A percentile compares a stretch with the other conserved stretches of the same genome.
phyloP scores from a whole-genome alignment of 2,113 vertebrate species.

The Rhombomys opimus region DNA sequence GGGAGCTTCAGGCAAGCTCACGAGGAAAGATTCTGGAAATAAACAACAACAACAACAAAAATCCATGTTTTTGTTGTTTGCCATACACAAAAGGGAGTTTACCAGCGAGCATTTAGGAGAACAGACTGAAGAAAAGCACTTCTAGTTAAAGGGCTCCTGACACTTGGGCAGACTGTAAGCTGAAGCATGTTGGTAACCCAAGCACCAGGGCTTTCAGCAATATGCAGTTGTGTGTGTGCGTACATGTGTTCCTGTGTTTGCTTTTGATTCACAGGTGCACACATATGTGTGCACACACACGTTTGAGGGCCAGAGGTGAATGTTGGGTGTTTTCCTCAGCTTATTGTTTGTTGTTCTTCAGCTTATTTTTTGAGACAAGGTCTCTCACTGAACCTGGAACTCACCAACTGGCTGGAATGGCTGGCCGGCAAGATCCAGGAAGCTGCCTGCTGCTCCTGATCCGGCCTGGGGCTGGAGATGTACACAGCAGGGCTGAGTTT shows the following conservation, averaged over 20 bases:
- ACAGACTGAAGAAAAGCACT: conserved; percentile 5
- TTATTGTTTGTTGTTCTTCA: not conserved
- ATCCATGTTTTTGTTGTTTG: not conserved
- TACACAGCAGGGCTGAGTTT: not conserved
- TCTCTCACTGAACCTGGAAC: not conserved
- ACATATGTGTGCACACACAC: not conserved
- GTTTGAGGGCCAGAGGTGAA: not conserved
- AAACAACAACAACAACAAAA: not conserved
- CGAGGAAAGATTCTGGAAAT: conserved; percentile 58
- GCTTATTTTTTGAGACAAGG: not conserved
- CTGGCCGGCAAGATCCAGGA: too few relatives aligned
- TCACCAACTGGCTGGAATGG: not conserved
- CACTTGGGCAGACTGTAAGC: not conserved
- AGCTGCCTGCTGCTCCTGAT: not conserved
- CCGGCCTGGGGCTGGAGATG: not conserved
- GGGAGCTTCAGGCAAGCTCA: conserved; percentile 50
- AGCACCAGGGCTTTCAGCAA: not conserved
- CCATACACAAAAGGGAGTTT: conserved; percentile 44
- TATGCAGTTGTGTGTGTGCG: not conserved
- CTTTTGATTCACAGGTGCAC: not conserved
- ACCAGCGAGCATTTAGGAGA: conserved; percentile 66
- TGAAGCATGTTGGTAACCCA: not conserved
- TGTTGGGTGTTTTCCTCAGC: too few relatives aligned
- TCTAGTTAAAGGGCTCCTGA: conserved; percentile 4
- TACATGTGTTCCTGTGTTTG: too few relatives aligned